phyloP scores from a whole-genome alignment of 2,888 invertebrate genomes.

The Eristalinus aeneus region DNA sequence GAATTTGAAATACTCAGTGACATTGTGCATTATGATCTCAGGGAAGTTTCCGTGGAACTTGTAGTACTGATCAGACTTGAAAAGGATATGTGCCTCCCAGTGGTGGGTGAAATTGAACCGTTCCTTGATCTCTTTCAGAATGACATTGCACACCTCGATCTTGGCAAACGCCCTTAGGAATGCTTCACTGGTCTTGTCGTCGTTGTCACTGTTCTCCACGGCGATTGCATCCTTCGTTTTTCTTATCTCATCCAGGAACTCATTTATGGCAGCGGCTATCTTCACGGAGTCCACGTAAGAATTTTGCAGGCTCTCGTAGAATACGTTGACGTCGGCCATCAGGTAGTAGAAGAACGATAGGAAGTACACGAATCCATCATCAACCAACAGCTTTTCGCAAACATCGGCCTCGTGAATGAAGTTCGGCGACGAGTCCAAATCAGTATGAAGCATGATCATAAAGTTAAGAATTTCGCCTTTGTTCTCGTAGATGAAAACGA shows the following conservation, averaged over 20 bases:
- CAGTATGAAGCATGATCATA: conserved; percentile 56
- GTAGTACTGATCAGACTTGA: conserved; percentile 62
- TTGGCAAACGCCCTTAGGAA: conserved; percentile 48
- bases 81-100: conserved; percentile 61
- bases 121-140: conserved; percentile 56
- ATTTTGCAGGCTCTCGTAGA: conserved; percentile 58
- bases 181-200: conserved; percentile 53
- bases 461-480: conserved; percentile 50
- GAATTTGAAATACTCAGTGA: conserved; percentile 57
- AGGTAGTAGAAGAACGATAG: conserved; percentile 58
- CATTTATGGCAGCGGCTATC: conserved; percentile 47
- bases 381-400: conserved; percentile 44
- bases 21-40: conserved; percentile 42
- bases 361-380: conserved; percentile 52
- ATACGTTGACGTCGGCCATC: conserved; percentile 61
- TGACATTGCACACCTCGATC: conserved; percentile 57
- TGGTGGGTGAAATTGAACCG: conserved; percentile 62
- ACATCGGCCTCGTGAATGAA: conserved; percentile 49
- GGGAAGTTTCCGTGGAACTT: conserved; percentile 62
- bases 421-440: conserved; percentile 44
- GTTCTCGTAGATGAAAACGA: conserved; percentile 55
- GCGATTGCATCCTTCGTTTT: conserved; percentile 66
- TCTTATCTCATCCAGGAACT: conserved; percentile 53
- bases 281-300: conserved; percentile 58
- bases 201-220: conserved; percentile 64